Evolutionary conservation across 2,113 vertebrate species (phyloP).

Genomic region (Cephalopholis sonnerati): DNA sequence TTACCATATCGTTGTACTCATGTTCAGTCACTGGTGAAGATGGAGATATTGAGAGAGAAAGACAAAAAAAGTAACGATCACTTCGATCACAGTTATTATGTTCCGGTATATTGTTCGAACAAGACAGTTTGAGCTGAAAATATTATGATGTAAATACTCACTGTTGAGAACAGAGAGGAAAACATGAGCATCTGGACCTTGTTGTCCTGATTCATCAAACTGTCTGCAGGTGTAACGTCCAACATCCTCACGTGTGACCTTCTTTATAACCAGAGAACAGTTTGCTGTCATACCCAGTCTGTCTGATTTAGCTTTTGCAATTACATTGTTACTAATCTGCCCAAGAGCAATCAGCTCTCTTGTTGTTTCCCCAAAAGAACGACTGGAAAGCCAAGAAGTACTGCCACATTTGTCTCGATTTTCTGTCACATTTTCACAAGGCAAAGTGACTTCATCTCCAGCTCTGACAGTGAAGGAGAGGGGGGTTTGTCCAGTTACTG

Average conservation of each 20-base stretch:
- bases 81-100: too few relatives aligned
- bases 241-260: too few relatives aligned
- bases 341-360: accelerated
- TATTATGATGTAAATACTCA: neutral
- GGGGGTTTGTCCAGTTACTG: neutral
- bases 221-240: too few relatives aligned
- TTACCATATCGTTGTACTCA: neutral
- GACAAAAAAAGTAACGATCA: too few relatives aligned
- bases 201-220: too few relatives aligned
- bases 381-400: neutral
- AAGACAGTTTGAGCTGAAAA: too few relatives aligned
- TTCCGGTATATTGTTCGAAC: too few relatives aligned
- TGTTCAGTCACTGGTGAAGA: neutral
- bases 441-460: slow-evolving; percentile 4
- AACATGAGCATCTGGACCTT: too few relatives aligned
- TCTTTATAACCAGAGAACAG: too few relatives aligned
- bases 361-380: accelerated
- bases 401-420: neutral
- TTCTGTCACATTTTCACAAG: neutral
- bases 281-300: too few relatives aligned
- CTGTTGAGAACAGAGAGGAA: neutral
- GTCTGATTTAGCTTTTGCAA: neutral
- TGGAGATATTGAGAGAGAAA: too few relatives aligned
- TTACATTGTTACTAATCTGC: neutral
- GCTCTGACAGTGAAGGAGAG: neutral